A percentile compares a stretch with the other conserved stretches of the same genome.
These are phyloP conservation scores for Polymixis lichenea DNA, from an alignment of 2,888 invertebrate genomes.

Conservation along the genomic window DNA sequence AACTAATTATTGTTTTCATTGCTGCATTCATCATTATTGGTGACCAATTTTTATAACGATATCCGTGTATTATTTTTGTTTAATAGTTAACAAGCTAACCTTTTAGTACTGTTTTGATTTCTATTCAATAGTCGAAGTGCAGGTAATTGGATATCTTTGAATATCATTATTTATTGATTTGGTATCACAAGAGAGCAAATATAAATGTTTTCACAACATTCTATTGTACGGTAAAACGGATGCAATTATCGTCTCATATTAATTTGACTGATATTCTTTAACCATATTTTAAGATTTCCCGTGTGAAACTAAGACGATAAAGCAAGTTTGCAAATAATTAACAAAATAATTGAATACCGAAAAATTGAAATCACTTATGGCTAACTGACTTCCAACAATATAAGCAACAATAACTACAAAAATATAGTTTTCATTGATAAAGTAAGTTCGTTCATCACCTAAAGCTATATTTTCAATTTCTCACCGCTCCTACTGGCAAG, in stretches of 20 bases:
- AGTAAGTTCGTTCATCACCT: not conserved
- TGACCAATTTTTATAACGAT: not conserved
- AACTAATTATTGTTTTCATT: conserved; percentile 1
- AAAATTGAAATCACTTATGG: not conserved
- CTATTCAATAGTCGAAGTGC: conserved; percentile 16
- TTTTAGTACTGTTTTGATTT: not conserved
- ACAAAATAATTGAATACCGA: not conserved
- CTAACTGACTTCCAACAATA: no score
- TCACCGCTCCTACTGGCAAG: conserved; percentile 11
- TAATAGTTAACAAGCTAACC: not conserved
- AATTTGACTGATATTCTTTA: not conserved
- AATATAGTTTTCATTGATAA: no score
- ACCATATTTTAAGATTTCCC: not conserved
- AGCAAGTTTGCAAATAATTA: no score
- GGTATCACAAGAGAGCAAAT: conserved; percentile 16
- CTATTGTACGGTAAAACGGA: conserved; percentile 13
- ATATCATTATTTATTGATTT: not conserved
- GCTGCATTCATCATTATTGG: conserved; percentile 13
- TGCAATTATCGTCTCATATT: conserved; percentile 23
- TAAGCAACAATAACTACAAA: not conserved
- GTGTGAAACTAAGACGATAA: not conserved
- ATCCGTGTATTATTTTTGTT: not conserved
- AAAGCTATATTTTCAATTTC: not conserved
- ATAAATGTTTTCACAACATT: conserved; percentile 4
- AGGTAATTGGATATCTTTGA: conserved; percentile 11